A percentile compares a stretch with the other conserved stretches of the same genome.
phyloP scores from a whole-genome alignment of 2,113 vertebrate genomes.

The Eidolon helvum region DNA sequence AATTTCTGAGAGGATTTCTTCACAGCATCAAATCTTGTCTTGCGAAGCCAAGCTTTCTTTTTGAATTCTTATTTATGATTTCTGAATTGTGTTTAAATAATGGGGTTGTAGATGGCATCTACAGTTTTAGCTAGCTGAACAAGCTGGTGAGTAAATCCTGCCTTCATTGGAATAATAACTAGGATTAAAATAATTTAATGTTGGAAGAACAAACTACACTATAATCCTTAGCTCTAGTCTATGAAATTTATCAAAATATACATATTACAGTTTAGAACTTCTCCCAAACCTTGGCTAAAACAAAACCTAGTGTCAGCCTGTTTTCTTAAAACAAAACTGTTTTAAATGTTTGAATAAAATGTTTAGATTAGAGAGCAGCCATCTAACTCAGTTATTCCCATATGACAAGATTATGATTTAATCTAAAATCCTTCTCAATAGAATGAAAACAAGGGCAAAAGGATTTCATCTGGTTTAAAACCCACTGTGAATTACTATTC shows the following conservation, averaged over 20 bases:
- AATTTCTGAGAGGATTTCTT: constrained; percentile 10
- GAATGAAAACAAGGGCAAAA: constrained; percentile 26
- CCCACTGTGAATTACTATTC: background rate
- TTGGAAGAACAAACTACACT: background rate
- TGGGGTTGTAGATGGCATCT: background rate
- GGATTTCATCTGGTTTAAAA: background rate
- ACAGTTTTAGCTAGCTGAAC: background rate
- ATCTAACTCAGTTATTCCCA: constrained; percentile 19
- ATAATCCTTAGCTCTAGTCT: background rate
- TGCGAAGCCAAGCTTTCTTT: constrained; percentile 16
- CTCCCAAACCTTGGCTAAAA: background rate
- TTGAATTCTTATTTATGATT: constrained; percentile 51
- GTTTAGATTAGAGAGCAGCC: background rate
- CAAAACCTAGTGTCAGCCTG: background rate
- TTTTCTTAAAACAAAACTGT: constrained; percentile 17
- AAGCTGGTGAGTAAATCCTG: constrained; percentile 15
- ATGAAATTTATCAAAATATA: background rate
- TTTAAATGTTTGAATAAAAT: constrained; percentile 34
- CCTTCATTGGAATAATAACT: background rate
- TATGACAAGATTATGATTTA: background rate
- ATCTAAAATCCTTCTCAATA: constrained; percentile 10
- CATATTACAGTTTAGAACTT: background rate
- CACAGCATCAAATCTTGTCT: background rate
- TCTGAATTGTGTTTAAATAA: constrained; percentile 46
- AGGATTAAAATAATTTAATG: constrained; percentile 37